Evolutionary conservation across 2,113 vertebrate genomes (phyloP), one percentile per base, ranked within the genome.

Genomic region (Epinephelus lanceolatus): DNA sequence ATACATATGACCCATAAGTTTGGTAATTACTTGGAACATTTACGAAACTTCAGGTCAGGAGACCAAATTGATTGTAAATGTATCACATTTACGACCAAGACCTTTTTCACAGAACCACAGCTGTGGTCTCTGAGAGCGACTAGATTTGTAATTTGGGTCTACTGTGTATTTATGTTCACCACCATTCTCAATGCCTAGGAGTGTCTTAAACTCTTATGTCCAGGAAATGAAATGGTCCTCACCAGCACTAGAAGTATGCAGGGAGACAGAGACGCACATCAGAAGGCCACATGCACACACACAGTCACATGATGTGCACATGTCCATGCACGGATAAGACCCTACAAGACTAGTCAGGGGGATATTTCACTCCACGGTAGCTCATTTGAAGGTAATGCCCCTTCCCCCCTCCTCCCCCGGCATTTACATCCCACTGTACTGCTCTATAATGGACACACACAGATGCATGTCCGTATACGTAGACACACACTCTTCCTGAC

Each of bases 371-470:
- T 89, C 85, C 86, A 91, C 59, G 73, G 91, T 86, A 90, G 85
- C 92, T 94, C 94, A 94, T 93, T 94, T 95, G 86, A 95, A 91
- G 89, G 91, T 93, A 94, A 94, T 93, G 87, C 91, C 89, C 88
- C 90, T 88, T 62, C 69, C 78, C 18, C 86, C 70, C 53, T 86
- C 72, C 81, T 92, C 88, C 88, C 82, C 30, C 78, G 21, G 88
- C 94, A 95, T 95, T 94, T 94, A 93, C 93, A 93, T 94, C 87
- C 89, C 89, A 94, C 86, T 90, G 94, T 92, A 95, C 87, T 67
- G 88, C 81, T 81, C 73, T 86, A 88, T 95, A 95, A 95, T 93
- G 89, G 92, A 93, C 90, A 91, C 89, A 86, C 84, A 88, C 80
- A 84, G 72, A 87, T 77, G 63, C 80, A 79, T 86, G 76, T 87